Base-by-base conservation (phyloP, 2,797 vertebrate species). In the Phalanger gymnotis region DNA sequence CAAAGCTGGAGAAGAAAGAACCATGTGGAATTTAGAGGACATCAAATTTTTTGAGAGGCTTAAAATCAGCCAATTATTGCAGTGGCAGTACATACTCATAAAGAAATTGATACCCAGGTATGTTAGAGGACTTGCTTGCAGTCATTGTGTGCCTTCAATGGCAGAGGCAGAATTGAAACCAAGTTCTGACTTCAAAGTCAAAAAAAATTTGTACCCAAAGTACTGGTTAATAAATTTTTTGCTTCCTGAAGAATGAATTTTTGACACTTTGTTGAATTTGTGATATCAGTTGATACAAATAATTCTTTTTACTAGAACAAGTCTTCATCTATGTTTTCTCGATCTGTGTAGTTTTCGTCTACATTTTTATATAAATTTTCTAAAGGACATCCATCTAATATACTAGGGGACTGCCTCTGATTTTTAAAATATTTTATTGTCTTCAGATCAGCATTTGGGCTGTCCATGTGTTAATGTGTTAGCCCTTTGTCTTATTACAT, bases 221-320 rank as follows among this genome's bases (percentile, higher is more conserved):
- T 97, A 90, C 95, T 54, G 94, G 95, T 95, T 96, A 97, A 95
- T 95, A 97, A 54, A 94, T 96, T 96, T 97, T 95, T 93, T 96
- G 96, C 96, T 96, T 97, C 96, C 97, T 96, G 96, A 97, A 96
- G 96, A 92, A 92, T 92, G 97, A 96, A 97, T 96, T 40, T n/a
- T 73, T 73, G 9, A 40, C 5, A 73, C n/a, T 73, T 58, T 58
- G 31, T 61, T 40, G 66, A n/a, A 66, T 73, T 61, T 73, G 14
- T 73, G n/a, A 73, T 40, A 73, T 73, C 66, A 40, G 2, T 73
- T 73, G n/a, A 6, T 73, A 73, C n/a, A 40, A 73, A 40, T 40
- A 73, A 40, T 73, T 73, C 58, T n/a, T 73, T n/a, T 73, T 73
- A 73, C 16, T 25, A 5, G 66, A 73, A 73, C 19, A 73, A 40